Evolutionary conservation across 92 coral and sea anemone genomes (phyloP).

Genomic region (Zoanthus solanderi): DNA sequence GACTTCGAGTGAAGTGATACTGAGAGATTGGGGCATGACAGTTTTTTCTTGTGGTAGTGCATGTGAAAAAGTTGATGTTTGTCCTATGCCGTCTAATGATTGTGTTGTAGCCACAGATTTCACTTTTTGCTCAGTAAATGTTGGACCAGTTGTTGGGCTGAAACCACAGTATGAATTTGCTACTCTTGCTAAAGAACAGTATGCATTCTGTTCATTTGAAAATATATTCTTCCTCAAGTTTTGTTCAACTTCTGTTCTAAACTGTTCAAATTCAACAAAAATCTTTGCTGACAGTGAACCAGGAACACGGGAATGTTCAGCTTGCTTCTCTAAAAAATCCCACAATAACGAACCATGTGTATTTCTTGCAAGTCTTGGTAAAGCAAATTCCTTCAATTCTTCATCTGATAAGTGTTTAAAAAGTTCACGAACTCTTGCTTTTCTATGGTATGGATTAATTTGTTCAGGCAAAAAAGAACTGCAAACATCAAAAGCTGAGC

Average conservation of each 20-base stretch:
- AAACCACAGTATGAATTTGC: too few relatives aligned
- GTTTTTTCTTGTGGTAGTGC: too few relatives aligned
- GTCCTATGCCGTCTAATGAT: too few relatives aligned
- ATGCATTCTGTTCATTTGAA: too few relatives aligned
- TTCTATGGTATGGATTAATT: constrained; percentile 30
- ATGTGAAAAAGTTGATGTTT: too few relatives aligned
- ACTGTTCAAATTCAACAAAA: constrained; percentile 38
- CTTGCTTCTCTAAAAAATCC: constrained; percentile 34
- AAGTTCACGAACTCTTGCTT: constrained; percentile 38
- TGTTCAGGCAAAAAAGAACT: constrained; percentile 7
- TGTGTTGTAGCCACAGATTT: too few relatives aligned
- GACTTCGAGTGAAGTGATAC: too few relatives aligned
- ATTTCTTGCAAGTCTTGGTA: constrained; percentile 28
- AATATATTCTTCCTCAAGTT: constrained; percentile 11
- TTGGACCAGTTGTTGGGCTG: too few relatives aligned
- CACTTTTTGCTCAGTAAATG: too few relatives aligned
- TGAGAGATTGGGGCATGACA: too few relatives aligned
- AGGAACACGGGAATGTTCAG: constrained; percentile 41
- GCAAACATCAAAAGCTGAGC: constrained; percentile 14
- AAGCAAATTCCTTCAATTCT: constrained; percentile 43
- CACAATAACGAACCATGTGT: constrained; percentile 6
- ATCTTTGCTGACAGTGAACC: constrained; percentile 30
- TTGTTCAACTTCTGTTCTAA: constrained; percentile 38
- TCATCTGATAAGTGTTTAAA: constrained; percentile 36
- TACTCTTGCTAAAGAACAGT: too few relatives aligned